Base-by-base conservation (phyloP, 37 sponge, comb jelly and placozoan genomes). In the Crambe crambe region DNA sequence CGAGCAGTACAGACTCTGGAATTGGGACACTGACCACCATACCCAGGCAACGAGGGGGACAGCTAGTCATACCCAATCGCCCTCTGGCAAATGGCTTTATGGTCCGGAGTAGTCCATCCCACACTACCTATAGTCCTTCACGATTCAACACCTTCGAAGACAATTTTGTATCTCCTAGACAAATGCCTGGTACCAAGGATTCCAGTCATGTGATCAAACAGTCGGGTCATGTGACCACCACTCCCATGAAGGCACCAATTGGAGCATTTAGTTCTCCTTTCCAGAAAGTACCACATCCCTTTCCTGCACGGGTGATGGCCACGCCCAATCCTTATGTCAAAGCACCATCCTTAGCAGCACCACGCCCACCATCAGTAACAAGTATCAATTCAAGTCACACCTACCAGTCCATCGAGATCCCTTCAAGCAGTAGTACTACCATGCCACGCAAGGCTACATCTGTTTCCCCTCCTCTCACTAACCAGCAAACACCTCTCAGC, bases 131-230 rank as follows among this genome's bases (percentile, higher is more conserved):
- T 0, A 27, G n/a, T 29, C 6, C 25, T 47, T 38, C 75, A 34
- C 23, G 34, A 0, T 77, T 15, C 32, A 64, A 64, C 39, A 31
- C 42, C 6, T 77, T 77, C 39, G 78, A 77, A 40, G 78, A 77
- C 47, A 77, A 77, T 61, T 77, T 77, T 61, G 63, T 64, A 3
- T 58, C 75, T 37, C 75, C 75, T 12, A 43, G 51, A 47, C 66
- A 17, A 5, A 2, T 34, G 3, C 30, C 66, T 18, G 27, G 17
- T 8, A 18, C 54, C 9, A 18, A 18, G 54, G 54, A 51, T 51
- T 3, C 3, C 26, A 58, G 59, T 58, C 59, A 58, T 58, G 21
- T 3, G 20, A 58, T 3, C 6, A 58, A 26, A 3, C 59, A 18
- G 21, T 58, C 20, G 8, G 9, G 9, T 8, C 51, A 47, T 12